Conservation (phyloP, 37 sponge, comb jelly and placozoan genomes). For the Beroe forskalii region DNA sequence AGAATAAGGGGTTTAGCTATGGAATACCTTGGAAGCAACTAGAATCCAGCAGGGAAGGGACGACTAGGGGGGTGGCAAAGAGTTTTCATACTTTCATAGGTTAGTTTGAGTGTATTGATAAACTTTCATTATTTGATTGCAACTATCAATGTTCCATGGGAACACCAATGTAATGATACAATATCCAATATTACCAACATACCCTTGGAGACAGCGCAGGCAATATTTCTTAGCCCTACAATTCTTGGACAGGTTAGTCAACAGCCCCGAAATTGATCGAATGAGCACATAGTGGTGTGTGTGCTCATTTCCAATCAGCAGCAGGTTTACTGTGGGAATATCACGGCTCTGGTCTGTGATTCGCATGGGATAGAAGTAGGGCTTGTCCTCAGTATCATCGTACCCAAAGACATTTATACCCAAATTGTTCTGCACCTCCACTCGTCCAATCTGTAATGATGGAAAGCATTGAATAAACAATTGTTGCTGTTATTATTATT, state of each 20-base stretch:
- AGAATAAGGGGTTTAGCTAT: too few relatives aligned
- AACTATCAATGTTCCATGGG: too few relatives aligned
- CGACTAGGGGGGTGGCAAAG: too few relatives aligned
- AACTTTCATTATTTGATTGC: too few relatives aligned
- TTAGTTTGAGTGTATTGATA: too few relatives aligned
- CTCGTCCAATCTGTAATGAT: neutral
- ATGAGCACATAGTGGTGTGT: conserved; percentile 9
- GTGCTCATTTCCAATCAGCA: neutral
- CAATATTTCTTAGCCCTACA: neutral
- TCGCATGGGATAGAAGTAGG: neutral
- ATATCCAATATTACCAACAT: too few relatives aligned
- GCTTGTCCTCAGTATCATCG: neutral
- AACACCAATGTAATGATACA: too few relatives aligned
- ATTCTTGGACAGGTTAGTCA: neutral
- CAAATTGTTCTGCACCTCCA: neutral
- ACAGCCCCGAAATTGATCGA: neutral
- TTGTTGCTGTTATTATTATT: too few relatives aligned
- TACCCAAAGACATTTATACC: neutral
- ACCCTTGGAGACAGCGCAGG: neutral
- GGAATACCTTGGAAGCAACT: too few relatives aligned
- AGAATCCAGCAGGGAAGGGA: too few relatives aligned
- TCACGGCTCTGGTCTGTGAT: neutral
- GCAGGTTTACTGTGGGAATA: neutral
- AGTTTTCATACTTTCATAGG: too few relatives aligned
- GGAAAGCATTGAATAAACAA: too few relatives aligned